Conservation (phyloP, 2,888 invertebrate species). For the Melieria crassipennis region DNA sequence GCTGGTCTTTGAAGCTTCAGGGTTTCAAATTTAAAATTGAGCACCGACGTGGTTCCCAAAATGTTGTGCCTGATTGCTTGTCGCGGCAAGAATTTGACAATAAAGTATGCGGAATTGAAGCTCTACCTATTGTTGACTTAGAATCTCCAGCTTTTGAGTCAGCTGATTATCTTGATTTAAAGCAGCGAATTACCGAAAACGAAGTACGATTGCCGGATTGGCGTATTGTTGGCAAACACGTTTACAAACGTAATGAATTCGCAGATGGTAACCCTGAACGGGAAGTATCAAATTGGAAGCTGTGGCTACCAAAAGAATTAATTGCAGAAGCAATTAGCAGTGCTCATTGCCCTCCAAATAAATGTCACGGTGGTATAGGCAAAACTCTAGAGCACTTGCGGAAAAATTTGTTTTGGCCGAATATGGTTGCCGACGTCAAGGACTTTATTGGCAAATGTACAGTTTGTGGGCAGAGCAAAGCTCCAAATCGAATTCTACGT, state of each 20-base stretch:
- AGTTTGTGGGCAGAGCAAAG: constrained; percentile 19
- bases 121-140: neutral
- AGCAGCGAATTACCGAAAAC: neutral
- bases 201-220: constrained; percentile 12
- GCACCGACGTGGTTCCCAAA: constrained; percentile 16
- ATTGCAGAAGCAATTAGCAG: too few species aligned
- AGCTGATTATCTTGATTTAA: constrained; percentile 10
- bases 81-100: constrained; percentile 8
- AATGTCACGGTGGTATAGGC: constrained; percentile 24
- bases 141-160: neutral
- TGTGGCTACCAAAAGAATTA: too few species aligned
- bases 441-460: constrained; percentile 10
- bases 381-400: constrained; percentile 20
- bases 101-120: neutral
- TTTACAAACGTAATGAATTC: constrained; percentile 10
- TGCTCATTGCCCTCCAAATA: constrained; percentile 22
- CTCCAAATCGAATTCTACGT: constrained; percentile 15
- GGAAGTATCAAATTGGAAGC: too few species aligned
- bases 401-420: constrained; percentile 29
- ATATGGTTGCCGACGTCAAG: constrained; percentile 16
- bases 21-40: constrained; percentile 11
- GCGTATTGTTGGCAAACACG: constrained; percentile 5
- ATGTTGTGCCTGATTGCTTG: constrained; percentile 17
- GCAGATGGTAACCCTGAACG: too few species aligned
- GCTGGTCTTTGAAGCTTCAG: constrained; percentile 22